Conservation (phyloP, 2,888 invertebrate species). For the Leuctra nigra region DNA sequence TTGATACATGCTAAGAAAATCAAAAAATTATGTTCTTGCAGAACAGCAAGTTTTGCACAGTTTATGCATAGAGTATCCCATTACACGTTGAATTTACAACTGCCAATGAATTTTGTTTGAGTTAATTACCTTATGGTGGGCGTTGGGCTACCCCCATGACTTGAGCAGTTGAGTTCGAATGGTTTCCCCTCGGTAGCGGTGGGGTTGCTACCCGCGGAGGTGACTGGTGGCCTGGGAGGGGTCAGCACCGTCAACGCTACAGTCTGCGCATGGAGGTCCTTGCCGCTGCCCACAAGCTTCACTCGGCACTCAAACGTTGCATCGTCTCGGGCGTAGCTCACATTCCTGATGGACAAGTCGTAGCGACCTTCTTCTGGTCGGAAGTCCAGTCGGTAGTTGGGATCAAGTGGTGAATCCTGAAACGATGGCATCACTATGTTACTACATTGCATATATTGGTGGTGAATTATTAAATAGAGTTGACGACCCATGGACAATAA, state of each 20-base stretch:
- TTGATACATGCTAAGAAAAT: too few relatives aligned
- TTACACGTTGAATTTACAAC: too few relatives aligned
- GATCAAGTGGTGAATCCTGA: conserved; percentile 63
- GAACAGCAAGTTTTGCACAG: too few relatives aligned
- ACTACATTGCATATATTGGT: too few relatives aligned
- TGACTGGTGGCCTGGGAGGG: conserved; percentile 71
- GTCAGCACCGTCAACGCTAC: conserved; percentile 81
- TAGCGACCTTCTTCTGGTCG: conserved; percentile 75
- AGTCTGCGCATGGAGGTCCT: conserved; percentile 75
- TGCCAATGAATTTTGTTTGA: too few relatives aligned
- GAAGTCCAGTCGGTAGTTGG: conserved; percentile 78
- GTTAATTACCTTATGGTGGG: conserved; percentile 62
- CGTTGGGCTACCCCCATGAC: conserved; percentile 84
- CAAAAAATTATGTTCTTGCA: too few relatives aligned
- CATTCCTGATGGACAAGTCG: conserved; percentile 82
- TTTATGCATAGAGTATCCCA: too few relatives aligned
- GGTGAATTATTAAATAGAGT: too few relatives aligned
- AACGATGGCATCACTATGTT: too few relatives aligned
- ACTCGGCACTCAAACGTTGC: conserved; percentile 87
- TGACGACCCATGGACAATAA: too few relatives aligned
- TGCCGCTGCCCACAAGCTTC: conserved; percentile 75
- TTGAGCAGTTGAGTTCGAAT: conserved; percentile 71
- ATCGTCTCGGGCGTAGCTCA: conserved; percentile 85
- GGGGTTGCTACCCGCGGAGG: conserved; percentile 68
- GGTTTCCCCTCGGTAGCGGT: conserved; percentile 75